Evolutionary conservation across 2,113 vertebrate genomes (phyloP).

Genomic region (Ciconia stormi): DNA sequence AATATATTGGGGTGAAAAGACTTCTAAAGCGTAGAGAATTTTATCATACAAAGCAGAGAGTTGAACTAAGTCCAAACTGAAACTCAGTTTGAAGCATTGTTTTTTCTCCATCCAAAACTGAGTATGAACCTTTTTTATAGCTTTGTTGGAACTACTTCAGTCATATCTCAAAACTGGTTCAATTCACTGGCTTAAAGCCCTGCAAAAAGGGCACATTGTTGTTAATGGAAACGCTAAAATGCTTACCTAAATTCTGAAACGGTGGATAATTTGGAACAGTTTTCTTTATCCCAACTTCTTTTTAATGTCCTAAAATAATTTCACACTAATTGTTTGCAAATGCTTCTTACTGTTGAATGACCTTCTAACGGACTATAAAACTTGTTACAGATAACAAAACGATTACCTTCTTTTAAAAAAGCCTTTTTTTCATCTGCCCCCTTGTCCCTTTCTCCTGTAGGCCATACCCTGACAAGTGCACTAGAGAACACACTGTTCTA

Average conservation of each 20-base stretch:
- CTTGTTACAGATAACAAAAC: neutral
- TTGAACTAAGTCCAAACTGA: constrained; percentile 20
- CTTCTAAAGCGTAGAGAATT: neutral
- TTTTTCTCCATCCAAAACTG: constrained; percentile 35
- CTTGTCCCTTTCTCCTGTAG: constrained; percentile 52
- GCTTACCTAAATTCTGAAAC: neutral
- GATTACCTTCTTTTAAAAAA: neutral
- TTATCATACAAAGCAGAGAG: neutral
- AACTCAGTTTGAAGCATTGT: constrained; percentile 47
- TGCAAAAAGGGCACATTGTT: neutral
- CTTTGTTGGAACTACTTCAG: constrained; percentile 34
- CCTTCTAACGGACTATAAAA: neutral
- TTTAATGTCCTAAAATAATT: neutral
- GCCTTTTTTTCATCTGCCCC: neutral
- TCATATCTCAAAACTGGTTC: neutral
- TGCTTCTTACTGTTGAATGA: neutral
- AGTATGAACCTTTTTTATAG: constrained; percentile 30
- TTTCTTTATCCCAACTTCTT: neutral
- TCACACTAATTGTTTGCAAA: neutral
- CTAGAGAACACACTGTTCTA: constrained; percentile 87
- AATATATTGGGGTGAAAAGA: neutral
- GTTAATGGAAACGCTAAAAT: constrained; percentile 5
- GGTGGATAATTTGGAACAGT: neutral
- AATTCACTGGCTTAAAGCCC: neutral
- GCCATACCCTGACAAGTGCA: constrained; percentile 82